Percentiles rank a stretch among this genome's conserved stretches.
Evolutionary conservation across 2,797 vertebrate genomes (phyloP).

Genomic region (Hyperoplus lanceolatus): DNA sequence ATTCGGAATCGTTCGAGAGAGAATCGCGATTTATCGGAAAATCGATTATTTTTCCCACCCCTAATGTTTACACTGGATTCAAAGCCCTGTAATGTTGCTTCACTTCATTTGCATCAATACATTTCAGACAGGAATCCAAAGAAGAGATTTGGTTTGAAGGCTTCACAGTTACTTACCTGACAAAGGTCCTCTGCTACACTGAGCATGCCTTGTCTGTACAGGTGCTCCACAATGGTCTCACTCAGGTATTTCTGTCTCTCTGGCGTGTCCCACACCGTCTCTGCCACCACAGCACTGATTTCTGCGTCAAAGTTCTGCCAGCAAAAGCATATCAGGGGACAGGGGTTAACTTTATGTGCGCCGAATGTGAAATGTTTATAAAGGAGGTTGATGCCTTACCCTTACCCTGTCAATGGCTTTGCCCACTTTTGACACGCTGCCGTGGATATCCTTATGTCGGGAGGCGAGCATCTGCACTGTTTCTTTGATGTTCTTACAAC

Average conservation of each 20-base stretch:
- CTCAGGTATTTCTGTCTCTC: constrained; percentile 92
- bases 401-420: constrained; percentile 94
- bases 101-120: background rate
- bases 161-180: constrained; percentile 81
- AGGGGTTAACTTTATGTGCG: background rate
- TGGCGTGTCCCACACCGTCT: constrained; percentile 91
- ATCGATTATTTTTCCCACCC: too few relatives aligned
- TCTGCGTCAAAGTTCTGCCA: constrained; percentile 94
- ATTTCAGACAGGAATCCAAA: background rate
- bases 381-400: background rate
- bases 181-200: constrained; percentile 93
- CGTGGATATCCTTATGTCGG: constrained; percentile 94
- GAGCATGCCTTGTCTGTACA: constrained; percentile 93
- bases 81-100: background rate
- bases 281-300: constrained; percentile 92
- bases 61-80: background rate
- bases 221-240: constrained; percentile 92
- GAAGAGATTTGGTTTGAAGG: background rate
- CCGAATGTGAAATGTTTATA: background rate
- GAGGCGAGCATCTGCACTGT: constrained; percentile 93
- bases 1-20: too few relatives aligned
- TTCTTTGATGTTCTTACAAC: constrained; percentile 94
- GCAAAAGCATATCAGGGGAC: background rate
- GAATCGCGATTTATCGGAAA: too few relatives aligned
- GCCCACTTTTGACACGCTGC: constrained; percentile 93